Conservation (phyloP, 2,888 invertebrate genomes). For the Pediacus dermestoides region DNA sequence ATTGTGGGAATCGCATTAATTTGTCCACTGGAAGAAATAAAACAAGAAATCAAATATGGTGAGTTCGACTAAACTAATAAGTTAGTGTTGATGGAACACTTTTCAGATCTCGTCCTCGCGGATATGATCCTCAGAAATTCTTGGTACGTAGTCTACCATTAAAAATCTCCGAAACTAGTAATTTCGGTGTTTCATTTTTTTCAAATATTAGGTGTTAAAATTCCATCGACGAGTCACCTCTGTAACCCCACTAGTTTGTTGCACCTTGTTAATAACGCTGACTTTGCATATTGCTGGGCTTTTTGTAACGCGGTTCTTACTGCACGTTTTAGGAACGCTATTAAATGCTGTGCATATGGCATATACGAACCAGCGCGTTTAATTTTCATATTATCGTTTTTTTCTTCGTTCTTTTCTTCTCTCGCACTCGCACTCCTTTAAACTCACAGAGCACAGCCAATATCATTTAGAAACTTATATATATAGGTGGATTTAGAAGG, state of each 20-base stretch:
- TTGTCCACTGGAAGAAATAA: too few species aligned
- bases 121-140: too few species aligned
- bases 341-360: conserved; percentile 45
- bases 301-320: conserved; percentile 39
- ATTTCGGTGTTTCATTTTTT: too few species aligned
- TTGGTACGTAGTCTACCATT: too few species aligned
- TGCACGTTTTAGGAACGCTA: conserved; percentile 45
- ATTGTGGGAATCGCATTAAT: too few species aligned
- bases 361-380: conserved; percentile 40
- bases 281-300: conserved; percentile 47
- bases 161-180: too few species aligned
- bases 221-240: conserved; percentile 33
- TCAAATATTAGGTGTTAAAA: too few species aligned
- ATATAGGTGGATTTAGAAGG: conserved; percentile 34
- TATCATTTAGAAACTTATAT: conserved; percentile 36
- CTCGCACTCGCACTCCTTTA: conserved; percentile 7
- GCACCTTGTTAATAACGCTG: conserved; percentile 50
- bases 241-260: conserved; percentile 42
- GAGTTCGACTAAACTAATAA: too few species aligned
- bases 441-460: conserved; percentile 22
- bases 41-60: too few species aligned
- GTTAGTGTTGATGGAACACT: too few species aligned
- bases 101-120: too few species aligned
- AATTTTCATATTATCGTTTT: conserved; percentile 43
- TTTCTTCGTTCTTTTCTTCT: conserved; percentile 12